These are phyloP conservation scores for Danio jaintianensis DNA, from an alignment of 2,797 vertebrate genomes.

Conservation along the genomic window DNA sequence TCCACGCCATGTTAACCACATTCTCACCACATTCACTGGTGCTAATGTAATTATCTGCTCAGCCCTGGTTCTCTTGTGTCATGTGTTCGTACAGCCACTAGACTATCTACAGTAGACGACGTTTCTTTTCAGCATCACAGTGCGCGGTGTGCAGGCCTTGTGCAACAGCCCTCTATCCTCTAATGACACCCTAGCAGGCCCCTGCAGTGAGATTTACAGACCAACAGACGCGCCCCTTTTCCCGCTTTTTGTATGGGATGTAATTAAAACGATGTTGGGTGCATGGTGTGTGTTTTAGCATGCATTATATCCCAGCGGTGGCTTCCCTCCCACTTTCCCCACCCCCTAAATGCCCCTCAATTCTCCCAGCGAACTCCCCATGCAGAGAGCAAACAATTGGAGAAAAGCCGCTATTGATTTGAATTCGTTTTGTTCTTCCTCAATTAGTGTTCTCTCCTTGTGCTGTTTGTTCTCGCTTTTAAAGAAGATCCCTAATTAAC, in stretches of 20 bases:
- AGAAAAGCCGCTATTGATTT: conserved; percentile 49
- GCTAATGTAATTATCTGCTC: conserved; percentile 28
- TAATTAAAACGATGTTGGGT: conserved; percentile 45
- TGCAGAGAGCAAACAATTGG: conserved; percentile 20
- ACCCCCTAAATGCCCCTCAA: conserved; percentile 26
- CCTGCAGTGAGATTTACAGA: conserved; percentile 47
- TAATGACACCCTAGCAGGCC: conserved; percentile 41
- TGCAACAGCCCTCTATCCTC: conserved; percentile 20
- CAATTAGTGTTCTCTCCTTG: conserved; percentile 54
- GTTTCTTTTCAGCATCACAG: not conserved
- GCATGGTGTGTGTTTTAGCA: conserved; percentile 40
- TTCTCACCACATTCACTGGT: not conserved
- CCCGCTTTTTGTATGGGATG: conserved; percentile 21
- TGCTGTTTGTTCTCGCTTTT: conserved; percentile 44
- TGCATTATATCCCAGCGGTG: conserved; percentile 44
- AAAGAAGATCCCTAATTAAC: conserved; percentile 46
- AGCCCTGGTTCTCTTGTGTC: not conserved
- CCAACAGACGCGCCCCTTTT: conserved; percentile 37
- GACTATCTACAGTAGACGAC: not conserved
- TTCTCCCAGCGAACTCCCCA: conserved; percentile 21
- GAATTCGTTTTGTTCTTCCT: conserved; percentile 54
- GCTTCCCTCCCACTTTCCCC: conserved; percentile 32
- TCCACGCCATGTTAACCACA: not conserved
- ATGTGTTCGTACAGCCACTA: not conserved
- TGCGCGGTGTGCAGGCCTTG: not conserved